Evolutionary conservation across 2,888 invertebrate genomes (phyloP).

Genomic region (Cataglyphis albicans): DNA sequence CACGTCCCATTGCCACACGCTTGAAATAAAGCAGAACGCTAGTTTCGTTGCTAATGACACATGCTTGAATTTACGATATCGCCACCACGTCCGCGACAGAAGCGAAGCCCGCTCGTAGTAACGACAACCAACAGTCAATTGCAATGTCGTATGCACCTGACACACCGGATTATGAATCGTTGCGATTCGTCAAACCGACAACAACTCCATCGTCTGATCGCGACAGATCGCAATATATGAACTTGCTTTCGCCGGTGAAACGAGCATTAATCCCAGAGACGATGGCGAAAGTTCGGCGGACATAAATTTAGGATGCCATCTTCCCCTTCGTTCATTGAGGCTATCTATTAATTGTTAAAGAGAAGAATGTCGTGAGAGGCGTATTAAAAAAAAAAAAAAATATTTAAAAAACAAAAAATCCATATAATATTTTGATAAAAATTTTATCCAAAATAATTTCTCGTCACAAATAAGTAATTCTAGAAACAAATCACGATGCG

Average conservation of each 20-base stretch:
- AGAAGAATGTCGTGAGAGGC: background rate
- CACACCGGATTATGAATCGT: conserved; percentile 67
- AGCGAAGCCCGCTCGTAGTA: conserved; percentile 58
- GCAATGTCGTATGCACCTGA: conserved; percentile 74
- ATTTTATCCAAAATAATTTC: background rate
- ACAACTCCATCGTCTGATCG: conserved; percentile 54
- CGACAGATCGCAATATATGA: conserved; percentile 49
- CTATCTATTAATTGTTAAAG: conserved; percentile 21
- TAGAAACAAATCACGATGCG: background rate
- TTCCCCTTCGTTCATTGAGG: background rate
- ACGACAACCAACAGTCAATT: conserved; percentile 67
- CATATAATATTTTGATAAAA: background rate
- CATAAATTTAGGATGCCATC: background rate
- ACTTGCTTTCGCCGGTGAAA: background rate
- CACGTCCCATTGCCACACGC: background rate
- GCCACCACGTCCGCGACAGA: conserved; percentile 57
- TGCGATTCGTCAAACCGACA: conserved; percentile 64
- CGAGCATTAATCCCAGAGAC: conserved; percentile 3
- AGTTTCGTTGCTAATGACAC: conserved; percentile 68
- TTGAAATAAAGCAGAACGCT: conserved; percentile 32
- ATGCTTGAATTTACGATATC: conserved; percentile 67
- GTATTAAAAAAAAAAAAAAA: background rate
- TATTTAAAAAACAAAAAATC: background rate
- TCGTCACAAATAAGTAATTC: background rate
- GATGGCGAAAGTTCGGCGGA: conserved; percentile 12